Base-by-base conservation (phyloP, 2,113 vertebrate genomes). In the Laterallus jamaicensis region DNA sequence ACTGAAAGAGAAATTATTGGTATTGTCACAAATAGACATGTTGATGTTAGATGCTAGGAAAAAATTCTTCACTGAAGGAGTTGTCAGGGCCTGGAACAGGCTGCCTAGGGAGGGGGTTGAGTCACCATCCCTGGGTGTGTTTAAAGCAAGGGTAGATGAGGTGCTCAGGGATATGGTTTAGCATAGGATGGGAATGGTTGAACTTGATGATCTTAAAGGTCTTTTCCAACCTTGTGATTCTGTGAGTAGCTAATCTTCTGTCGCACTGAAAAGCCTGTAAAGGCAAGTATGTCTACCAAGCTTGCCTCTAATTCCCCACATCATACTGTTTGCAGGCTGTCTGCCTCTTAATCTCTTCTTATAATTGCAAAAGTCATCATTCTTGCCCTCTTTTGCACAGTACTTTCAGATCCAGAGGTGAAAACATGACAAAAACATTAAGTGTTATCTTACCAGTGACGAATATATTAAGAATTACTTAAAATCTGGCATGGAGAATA, bases 391-490 rank as follows among this genome's bases (percentile, higher is more conserved):
- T 52, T 90, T 82, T 66, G n/a, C 42, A 77, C 37, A 55, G 31
- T 62, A 40, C 70, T 94, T 95, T 79, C 37, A 85, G 44, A 66
- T 80, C 50, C 28, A 85, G 78, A 19, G 20, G 50, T 90, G 68
- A 71, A 88, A 79, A 28, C 20, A 15, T 55, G 47, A 21, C 85
- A 50, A 94, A 93, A 95, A 16, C 67, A 58, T 49, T n/a, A 95
- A 76, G 16, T 52, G 40, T 73, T 92, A 82, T 87, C 87, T 75
- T 75, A 64, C 35, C n/a, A 40, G 42, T 69, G 50, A 80, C 50
- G 87, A 73, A 39, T 64, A 32, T 39, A 89, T 94, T 85, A 92
- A 94, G 92, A 85, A 73, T 85, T 7, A 40, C 89, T 94, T 82
- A 54, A 66, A 58, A 79, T 40, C 29, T 50, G 58, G 8, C 40